Base-by-base conservation (phyloP, 2,797 vertebrate species). In the Anolis apletophallus region DNA sequence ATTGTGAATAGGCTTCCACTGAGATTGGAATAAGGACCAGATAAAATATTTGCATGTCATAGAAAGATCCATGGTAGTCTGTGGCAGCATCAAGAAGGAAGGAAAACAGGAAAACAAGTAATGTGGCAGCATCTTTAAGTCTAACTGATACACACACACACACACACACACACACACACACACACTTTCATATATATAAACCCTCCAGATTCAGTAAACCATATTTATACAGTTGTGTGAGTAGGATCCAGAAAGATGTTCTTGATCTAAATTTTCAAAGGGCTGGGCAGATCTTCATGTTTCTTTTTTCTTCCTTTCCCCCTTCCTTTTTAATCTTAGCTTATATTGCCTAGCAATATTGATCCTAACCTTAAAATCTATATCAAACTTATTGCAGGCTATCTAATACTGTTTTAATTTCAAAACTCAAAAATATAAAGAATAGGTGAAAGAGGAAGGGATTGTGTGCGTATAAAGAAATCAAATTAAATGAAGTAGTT, bases 401-500 rank as follows among this genome's bases (percentile, higher is more conserved):
- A 29, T 50, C 29, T 46, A 7, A 59, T 11, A 32, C 46, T 11
- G 32, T 59, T 21, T 13, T 14, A 71, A 71, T 29, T 69, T 78
- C 29, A n/a, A 54, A 13, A 59, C 21, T 64, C 46, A 23, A 73
- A 23, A 71, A 26, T 0, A 11, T 1, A 13, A 55, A 26, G 19
- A 12, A 23, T 16, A n/a, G 8, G 19, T 10, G 10, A 23, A 54
- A 19, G 34, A 29, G 19, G 4, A 74, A 82, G 11, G 19, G 29
- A 11, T 5, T 19, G 2, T 23, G 4, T 10, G 19, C n/a, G 16
- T 12, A 9, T 12, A 34, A 55, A 23, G 29, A 36, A 55, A 76
- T 34, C 11, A 40, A 72, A 80, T 79, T 36, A 88, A 94, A 91
- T 89, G 87, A 91, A 92, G 94, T 91, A 79, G 91, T 95, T 95